phyloP scores from a whole-genome alignment of 2,888 invertebrate genomes.

The Coenonympha glycerion region DNA sequence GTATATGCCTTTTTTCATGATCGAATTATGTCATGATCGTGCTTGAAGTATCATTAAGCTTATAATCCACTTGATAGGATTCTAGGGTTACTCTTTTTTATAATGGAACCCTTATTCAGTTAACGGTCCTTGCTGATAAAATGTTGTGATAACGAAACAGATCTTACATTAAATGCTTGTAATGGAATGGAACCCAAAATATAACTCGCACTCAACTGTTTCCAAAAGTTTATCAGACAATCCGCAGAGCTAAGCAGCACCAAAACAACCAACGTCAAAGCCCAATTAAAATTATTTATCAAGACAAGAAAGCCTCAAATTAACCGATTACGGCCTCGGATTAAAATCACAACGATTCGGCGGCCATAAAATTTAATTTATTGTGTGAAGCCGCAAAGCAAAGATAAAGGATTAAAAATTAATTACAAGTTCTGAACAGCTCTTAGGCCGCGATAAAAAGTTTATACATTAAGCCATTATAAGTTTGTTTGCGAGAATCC shows the following conservation, averaged over 20 bases:
- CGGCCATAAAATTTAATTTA: slow-evolving; percentile 45
- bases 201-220: no score
- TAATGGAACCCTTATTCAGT: no score
- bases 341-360: slow-evolving; percentile 27
- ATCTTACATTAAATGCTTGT: no score
- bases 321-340: slow-evolving; percentile 28
- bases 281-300: slow-evolving; percentile 14
- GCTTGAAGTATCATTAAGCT: no score
- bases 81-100: no score
- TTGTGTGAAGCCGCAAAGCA: slow-evolving; percentile 59
- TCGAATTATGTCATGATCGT: no score
- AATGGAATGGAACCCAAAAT: no score
- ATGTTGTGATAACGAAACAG: no score
- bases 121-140: no score
- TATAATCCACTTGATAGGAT: no score
- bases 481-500: slow-evolving; percentile 19
- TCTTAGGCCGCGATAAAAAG: slow-evolving; percentile 26
- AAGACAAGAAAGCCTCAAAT: slow-evolving; percentile 18
- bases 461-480: slow-evolving; percentile 24
- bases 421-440: slow-evolving; percentile 57
- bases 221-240: no score
- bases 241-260: not conserved
- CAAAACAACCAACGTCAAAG: not conserved
- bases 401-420: slow-evolving; percentile 64
- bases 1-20: no score